These are phyloP conservation scores for Pentalonia nigronervosa DNA, from an alignment of 1,140 invertebrate genomes.

Conservation along the genomic window DNA sequence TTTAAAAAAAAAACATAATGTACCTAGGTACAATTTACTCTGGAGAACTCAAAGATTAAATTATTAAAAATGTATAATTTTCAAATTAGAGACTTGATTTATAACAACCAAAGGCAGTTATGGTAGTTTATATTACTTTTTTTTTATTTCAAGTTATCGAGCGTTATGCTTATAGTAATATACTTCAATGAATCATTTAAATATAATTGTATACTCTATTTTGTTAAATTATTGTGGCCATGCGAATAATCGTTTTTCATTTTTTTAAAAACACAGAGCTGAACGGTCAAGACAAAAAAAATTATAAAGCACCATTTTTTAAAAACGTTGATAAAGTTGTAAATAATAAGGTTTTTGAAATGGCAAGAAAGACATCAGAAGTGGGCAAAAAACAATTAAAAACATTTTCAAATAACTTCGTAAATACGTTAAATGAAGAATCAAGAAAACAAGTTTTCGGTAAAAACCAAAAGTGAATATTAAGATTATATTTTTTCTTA, in stretches of 20 bases:
- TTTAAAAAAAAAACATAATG: too few species aligned
- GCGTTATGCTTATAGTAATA: background rate
- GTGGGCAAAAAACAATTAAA: fast-evolving
- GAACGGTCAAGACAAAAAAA: background rate
- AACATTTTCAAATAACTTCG: background rate
- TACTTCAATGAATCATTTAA: background rate
- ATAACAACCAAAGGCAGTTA: background rate
- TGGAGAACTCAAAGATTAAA: background rate
- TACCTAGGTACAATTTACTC: too few species aligned
- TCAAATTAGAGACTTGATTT: background rate
- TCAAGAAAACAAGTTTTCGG: background rate
- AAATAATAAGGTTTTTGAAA: background rate
- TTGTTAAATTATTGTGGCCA: too few species aligned
- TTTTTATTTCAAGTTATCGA: background rate
- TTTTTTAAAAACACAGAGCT: background rate
- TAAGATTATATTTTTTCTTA: too few species aligned
- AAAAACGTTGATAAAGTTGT: background rate
- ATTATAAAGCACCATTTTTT: background rate
- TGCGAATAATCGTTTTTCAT: background rate
- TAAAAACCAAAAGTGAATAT: background rate
- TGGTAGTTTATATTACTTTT: background rate
- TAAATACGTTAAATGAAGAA: background rate
- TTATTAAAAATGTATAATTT: background rate
- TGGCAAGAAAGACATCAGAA: background rate
- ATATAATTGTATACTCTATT: too few species aligned